Evolutionary conservation across 2,113 vertebrate species (phyloP).

Genomic region (Pedionomus torquatus): DNA sequence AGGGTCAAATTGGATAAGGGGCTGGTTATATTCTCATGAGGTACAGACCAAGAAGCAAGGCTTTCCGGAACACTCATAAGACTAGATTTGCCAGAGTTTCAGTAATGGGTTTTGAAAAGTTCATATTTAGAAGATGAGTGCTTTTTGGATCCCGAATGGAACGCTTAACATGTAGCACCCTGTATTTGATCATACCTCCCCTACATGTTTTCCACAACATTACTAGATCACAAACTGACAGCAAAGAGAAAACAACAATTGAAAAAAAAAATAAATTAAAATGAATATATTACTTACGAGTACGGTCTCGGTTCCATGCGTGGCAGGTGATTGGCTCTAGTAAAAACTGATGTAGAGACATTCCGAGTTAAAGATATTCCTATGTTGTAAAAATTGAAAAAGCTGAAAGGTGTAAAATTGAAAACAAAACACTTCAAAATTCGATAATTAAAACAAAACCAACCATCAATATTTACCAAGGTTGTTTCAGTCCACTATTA

Average conservation of each 20-base stretch:
- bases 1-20: neutral
- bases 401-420: constrained; percentile 56
- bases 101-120: neutral
- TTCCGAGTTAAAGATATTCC: constrained; percentile 74
- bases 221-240: neutral
- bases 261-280: neutral
- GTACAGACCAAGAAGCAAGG: neutral
- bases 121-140: accelerated
- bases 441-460: neutral
- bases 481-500: neutral
- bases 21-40: neutral
- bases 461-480: neutral
- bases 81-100: neutral
- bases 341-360: constrained; percentile 98
- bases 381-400: constrained; percentile 52
- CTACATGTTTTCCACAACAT: neutral
- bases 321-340: constrained; percentile 99
- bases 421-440: constrained; percentile 15
- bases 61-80: neutral
- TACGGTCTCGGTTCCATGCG: constrained; percentile 97
- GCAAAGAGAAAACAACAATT: neutral
- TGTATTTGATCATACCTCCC: neutral
- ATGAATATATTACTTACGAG: constrained; percentile 80
- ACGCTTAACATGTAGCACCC: neutral
- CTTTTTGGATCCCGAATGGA: neutral